phyloP scores from a whole-genome alignment of 2,888 invertebrate species.

The Sabatieria punctata region DNA sequence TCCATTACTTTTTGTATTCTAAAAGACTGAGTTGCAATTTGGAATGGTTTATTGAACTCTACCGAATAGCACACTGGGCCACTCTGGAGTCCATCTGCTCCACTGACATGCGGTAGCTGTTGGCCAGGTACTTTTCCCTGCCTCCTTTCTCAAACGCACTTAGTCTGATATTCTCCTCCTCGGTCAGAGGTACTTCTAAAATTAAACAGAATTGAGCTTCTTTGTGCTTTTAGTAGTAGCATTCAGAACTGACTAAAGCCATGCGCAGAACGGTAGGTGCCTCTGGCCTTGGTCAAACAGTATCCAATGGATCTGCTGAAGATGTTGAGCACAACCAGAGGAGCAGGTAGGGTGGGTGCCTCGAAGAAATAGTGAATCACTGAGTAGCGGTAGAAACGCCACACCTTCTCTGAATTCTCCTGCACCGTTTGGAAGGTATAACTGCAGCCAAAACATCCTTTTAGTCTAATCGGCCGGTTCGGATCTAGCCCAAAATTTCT shows the following conservation, averaged over 20 bases:
- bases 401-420: constrained; percentile 27
- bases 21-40: neutral
- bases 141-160: neutral
- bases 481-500: too few species aligned
- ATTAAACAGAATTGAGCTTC: too few species aligned
- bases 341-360: constrained; percentile 31
- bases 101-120: neutral
- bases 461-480: too few species aligned
- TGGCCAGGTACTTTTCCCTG: neutral
- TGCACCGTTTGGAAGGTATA: constrained; percentile 33
- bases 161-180: neutral
- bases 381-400: constrained; percentile 32
- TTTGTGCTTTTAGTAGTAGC: neutral
- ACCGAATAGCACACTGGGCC: neutral
- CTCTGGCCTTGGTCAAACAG: neutral
- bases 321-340: constrained; percentile 19
- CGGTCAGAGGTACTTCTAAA: neutral
- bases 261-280: too few species aligned
- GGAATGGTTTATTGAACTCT: neutral
- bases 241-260: neutral
- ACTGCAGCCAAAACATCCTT: constrained; percentile 17
- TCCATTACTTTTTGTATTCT: neutral
- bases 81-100: constrained; percentile 1
- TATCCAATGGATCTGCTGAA: neutral
- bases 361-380: constrained; percentile 32